Conservation (phyloP, 1,140 invertebrate species). For the Hesperophylax magnus region DNA sequence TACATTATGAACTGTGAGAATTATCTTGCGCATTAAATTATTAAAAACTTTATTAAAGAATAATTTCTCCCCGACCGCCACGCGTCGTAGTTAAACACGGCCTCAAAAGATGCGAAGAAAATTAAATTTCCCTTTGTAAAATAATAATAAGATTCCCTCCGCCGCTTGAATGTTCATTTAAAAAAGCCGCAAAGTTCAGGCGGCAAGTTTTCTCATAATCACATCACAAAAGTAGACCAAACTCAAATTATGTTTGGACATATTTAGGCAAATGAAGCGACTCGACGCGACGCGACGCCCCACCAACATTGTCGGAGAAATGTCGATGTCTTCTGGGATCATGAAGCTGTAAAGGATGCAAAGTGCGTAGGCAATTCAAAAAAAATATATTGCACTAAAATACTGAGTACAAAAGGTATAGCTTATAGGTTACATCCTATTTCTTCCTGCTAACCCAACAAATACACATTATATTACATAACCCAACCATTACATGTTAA, state of each 20-base stretch:
- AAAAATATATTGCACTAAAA: no score
- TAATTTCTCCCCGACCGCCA: background rate
- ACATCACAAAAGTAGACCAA: conserved; percentile 37
- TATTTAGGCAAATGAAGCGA: conserved; percentile 54
- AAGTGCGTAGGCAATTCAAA: no score
- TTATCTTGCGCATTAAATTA: no score
- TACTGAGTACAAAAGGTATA: no score
- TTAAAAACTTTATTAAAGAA: no score
- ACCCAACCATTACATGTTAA: no score
- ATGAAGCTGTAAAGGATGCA: no score
- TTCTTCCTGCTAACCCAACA: no score
- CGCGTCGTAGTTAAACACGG: background rate
- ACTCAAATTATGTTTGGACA: conserved; percentile 51
- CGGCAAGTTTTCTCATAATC: conserved; percentile 37
- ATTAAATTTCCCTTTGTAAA: conserved; percentile 28
- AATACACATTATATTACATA: no score
- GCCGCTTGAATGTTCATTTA: conserved; percentile 27
- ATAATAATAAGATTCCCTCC: conserved; percentile 36
- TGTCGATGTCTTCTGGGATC: background rate
- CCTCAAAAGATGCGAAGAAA: conserved; percentile 16
- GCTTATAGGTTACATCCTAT: no score
- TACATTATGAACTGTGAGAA: background rate
- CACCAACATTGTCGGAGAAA: conserved; percentile 45
- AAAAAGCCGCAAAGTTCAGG: background rate
- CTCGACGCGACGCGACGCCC: conserved; percentile 25